Evolutionary conservation across 1,140 invertebrate species (phyloP), one percentile per base, ranked within the genome.

Genomic region (Drosophila ironensis): DNA sequence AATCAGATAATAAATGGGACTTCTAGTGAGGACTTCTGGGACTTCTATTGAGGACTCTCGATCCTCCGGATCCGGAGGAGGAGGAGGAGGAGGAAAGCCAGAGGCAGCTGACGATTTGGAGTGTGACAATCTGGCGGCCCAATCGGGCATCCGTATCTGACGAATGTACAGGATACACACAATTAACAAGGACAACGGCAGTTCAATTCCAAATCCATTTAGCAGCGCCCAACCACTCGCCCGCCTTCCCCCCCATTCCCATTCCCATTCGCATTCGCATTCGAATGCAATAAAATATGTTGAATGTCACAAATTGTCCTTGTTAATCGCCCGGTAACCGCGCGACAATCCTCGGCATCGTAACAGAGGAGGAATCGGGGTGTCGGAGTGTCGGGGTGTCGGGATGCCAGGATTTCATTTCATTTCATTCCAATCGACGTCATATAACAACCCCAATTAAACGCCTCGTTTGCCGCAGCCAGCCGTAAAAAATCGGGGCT

Each of bases 391-490:
- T 9, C 11, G 30, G 30, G 30, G 30, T 33, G 30, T 33, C 33
- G n/a, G n/a, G n/a, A n/a, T n/a, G n/a, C n/a, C n/a, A n/a, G n/a
- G n/a, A n/a, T n/a, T n/a, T n/a, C n/a, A n/a, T n/a, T 14, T 14
- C 8, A 8, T 37, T 37, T 37, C 12, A 37, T 37, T 17, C 14
- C 12, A 16, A 22, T 3, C 8, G 12, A 14, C 33, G 12, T 14
- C 16, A 5, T 27, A 37, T 68, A 84, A 84, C 80, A 80, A 86
- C 80, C 78, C 80, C 80, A 84, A 86, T 84, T 84, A 86, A 86
- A 78, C 80, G 80, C 51, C 61, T 82, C 59, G 52, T 69, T 75
- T 66, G 51, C 48, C 59, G 66, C 48, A 33, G 19, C 30, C 45
- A 41, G 60, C 72, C 78, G 72, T 76, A 53, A 42, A 75, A 80